Evolutionary conservation across 2,797 vertebrate genomes (phyloP).

Genomic region (Gymnoscopelus microlampas): DNA sequence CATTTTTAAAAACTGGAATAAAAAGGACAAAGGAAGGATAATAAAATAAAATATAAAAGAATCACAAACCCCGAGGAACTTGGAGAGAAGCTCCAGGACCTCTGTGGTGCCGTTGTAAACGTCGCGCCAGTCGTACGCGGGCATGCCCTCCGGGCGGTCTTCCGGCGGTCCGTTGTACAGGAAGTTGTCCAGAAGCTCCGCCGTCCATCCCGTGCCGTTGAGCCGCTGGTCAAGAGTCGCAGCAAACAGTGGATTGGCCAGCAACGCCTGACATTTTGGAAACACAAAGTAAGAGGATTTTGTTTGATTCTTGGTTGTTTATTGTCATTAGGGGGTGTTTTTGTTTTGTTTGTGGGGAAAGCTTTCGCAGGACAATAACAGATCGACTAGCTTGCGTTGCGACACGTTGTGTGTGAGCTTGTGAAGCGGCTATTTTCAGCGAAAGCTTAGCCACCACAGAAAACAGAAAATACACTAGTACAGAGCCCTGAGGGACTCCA

Average conservation of each 20-base stretch:
- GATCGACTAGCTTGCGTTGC: too few species aligned
- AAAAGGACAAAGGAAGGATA: background rate
- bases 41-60: slow-evolving; percentile 21
- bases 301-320: background rate
- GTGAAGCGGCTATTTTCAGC: too few species aligned
- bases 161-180: slow-evolving; percentile 83
- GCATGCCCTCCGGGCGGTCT: slow-evolving; percentile 63
- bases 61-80: slow-evolving; percentile 87
- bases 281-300: slow-evolving; percentile 6
- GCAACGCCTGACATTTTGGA: slow-evolving; percentile 74
- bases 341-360: too few species aligned
- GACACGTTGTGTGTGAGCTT: background rate
- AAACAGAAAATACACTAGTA: too few species aligned
- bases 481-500: too few species aligned
- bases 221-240: slow-evolving; percentile 77
- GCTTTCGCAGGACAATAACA: too few species aligned
- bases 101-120: slow-evolving; percentile 84
- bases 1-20: too few species aligned
- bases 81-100: slow-evolving; percentile 83
- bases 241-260: slow-evolving; percentile 81
- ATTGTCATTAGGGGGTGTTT: too few species aligned
- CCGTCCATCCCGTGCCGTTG: slow-evolving; percentile 76
- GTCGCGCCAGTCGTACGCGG: slow-evolving; percentile 82
- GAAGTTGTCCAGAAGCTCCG: slow-evolving; percentile 82
- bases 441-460: too few species aligned